Evolutionary conservation across 2,888 invertebrate species (phyloP).

Genomic region (Anoplius nigerrimus): DNA sequence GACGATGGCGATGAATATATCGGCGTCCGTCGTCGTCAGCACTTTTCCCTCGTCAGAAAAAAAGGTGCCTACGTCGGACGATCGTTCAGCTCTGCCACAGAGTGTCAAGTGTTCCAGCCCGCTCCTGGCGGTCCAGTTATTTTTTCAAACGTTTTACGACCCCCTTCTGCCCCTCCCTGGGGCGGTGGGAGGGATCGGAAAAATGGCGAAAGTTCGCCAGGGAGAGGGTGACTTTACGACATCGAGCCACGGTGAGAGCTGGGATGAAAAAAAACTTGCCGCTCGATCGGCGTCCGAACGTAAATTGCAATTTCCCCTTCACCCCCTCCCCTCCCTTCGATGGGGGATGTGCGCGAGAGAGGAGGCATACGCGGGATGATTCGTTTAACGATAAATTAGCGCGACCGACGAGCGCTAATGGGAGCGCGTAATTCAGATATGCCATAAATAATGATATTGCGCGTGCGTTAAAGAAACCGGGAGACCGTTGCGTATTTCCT

Average conservation of each 20-base stretch:
- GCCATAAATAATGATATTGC: background rate
- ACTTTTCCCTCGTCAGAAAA: too few species aligned
- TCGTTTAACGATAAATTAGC: background rate
- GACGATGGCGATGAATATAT: too few species aligned
- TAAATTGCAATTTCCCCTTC: background rate
- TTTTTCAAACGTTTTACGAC: constrained; percentile 22
- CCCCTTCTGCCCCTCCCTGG: constrained; percentile 19
- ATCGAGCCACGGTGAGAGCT: background rate
- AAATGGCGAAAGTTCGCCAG: background rate
- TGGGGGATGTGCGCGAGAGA: background rate
- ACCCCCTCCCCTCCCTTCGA: too few species aligned
- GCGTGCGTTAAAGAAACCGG: too few species aligned
- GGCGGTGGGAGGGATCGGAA: background rate
- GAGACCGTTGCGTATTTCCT: too few species aligned
- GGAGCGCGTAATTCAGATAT: constrained; percentile 3
- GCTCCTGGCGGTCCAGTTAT: constrained; percentile 22
- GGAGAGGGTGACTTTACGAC: background rate
- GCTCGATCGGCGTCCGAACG: background rate
- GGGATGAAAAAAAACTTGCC: background rate
- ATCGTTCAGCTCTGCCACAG: background rate
- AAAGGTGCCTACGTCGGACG: background rate
- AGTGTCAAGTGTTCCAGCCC: constrained; percentile 22
- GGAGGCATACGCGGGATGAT: background rate
- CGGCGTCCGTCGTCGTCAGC: too few species aligned
- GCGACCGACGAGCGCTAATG: constrained; percentile 2